phyloP scores from a whole-genome alignment of 2,113 vertebrate genomes.

The Epinephelus moara region DNA sequence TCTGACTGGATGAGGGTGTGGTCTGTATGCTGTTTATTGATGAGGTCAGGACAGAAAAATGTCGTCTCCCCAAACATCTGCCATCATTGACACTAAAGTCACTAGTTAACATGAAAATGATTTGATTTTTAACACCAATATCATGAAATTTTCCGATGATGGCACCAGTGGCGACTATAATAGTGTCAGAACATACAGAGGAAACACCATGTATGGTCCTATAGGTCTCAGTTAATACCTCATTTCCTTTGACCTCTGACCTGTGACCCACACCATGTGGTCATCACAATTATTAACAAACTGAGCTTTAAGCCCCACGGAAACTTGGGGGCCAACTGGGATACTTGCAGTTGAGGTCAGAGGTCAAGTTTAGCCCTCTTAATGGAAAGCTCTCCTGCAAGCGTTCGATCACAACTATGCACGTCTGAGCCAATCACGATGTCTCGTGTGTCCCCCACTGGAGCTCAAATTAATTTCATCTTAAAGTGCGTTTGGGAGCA shows the following conservation, averaged over 20 bases:
- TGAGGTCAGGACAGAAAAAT: neutral
- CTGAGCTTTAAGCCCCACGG: conserved; percentile 37
- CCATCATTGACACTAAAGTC: neutral
- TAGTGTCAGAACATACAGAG: neutral
- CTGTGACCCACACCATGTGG: conserved; percentile 38
- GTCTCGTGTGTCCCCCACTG: neutral
- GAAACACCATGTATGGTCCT: conserved; percentile 25
- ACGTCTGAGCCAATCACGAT: conserved; percentile 31
- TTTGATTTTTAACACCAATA: neutral
- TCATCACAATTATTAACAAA: conserved; percentile 30
- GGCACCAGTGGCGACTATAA: neutral
- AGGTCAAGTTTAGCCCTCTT: conserved; percentile 57
- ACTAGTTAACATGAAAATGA: neutral
- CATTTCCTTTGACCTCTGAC: conserved; percentile 59
- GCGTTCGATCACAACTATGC: conserved; percentile 48
- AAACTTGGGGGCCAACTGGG: conserved; percentile 14
- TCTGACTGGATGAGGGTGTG: too few species aligned
- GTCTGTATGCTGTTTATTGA: too few species aligned
- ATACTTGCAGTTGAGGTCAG: conserved; percentile 55
- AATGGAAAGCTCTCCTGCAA: conserved; percentile 59
- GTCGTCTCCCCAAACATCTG: neutral
- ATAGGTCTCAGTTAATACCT: neutral
- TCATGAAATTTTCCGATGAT: neutral
- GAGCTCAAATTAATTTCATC: conserved; percentile 52
- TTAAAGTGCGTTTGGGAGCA: conserved; percentile 43